Percentiles rank a stretch among this genome's conserved stretches.
These are phyloP conservation scores for Apaloderma vittatum DNA, from an alignment of 2,113 vertebrate species.

Conservation along the genomic window DNA sequence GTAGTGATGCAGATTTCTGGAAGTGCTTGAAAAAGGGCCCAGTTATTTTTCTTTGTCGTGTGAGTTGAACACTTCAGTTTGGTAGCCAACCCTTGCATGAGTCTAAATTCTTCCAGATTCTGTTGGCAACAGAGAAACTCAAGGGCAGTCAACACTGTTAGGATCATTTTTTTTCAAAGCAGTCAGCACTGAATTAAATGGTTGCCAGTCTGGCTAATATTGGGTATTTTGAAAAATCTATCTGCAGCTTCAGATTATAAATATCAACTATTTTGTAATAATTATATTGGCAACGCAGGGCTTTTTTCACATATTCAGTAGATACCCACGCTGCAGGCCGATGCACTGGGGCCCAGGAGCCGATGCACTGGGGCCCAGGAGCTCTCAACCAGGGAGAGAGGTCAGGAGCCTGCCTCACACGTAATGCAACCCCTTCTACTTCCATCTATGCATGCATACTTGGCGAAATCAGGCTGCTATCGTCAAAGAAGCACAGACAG, in stretches of 20 bases:
- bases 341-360: background rate
- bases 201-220: background rate
- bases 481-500: background rate
- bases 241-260: background rate
- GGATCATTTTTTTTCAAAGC: background rate
- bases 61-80: background rate
- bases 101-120: slow-evolving; percentile 9
- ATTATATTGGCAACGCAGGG: background rate
- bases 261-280: background rate
- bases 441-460: fast-evolving
- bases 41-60: background rate
- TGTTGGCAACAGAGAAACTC: background rate
- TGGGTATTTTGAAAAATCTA: background rate
- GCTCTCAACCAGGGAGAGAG: background rate
- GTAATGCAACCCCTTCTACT: background rate
- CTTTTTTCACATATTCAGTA: background rate
- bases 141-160: background rate
- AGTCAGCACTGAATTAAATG: background rate
- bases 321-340: fast-evolving
- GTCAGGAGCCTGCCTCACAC: background rate
- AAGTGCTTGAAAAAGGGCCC: background rate
- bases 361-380: background rate
- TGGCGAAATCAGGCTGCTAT: background rate
- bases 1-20: background rate
- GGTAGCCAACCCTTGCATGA: background rate